These are phyloP conservation scores for Amiota mariae DNA, from an alignment of 2,888 invertebrate species.

Conservation along the genomic window DNA sequence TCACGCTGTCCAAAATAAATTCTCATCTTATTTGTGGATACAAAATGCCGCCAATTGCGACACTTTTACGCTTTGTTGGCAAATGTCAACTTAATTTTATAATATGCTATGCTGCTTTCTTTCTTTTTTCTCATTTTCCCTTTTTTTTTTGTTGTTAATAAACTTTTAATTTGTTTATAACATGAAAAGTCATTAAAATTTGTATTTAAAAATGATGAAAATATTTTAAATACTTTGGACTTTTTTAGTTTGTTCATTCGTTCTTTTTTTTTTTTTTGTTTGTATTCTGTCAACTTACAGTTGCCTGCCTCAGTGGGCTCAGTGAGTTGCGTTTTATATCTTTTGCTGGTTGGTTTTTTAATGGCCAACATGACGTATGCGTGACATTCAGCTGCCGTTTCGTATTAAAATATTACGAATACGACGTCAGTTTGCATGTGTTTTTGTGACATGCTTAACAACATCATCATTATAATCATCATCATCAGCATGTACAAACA, in stretches of 20 bases:
- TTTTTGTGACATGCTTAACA: neutral
- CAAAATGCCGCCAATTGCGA: conserved; percentile 6
- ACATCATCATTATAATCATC: neutral
- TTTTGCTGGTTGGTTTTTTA: neutral
- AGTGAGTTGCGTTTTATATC: too few relatives aligned
- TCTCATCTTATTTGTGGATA: neutral
- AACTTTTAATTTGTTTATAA: conserved; percentile 26
- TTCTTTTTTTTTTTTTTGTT: conserved; percentile 1
- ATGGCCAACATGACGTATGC: conserved; percentile 31
- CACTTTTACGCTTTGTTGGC: conserved; percentile 20
- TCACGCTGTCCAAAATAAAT: conserved; percentile 20
- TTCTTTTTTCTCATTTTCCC: conserved; percentile 1
- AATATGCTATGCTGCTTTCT: conserved; percentile 9
- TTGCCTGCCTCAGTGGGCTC: neutral
- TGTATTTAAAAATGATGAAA: conserved; percentile 9
- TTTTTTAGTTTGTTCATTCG: conserved; percentile 21
- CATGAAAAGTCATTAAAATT: conserved; percentile 21
- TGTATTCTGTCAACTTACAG: conserved; percentile 7
- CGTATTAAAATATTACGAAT: conserved; percentile 26
- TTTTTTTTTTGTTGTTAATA: neutral
- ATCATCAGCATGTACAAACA: too few relatives aligned
- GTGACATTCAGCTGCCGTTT: conserved; percentile 18
- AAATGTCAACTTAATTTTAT: conserved; percentile 17
- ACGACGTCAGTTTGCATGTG: conserved; percentile 2
- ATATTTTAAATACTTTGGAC: conserved; percentile 17